Evolutionary conservation across 1,140 invertebrate species (phyloP), one percentile per base, ranked within the genome.

Genomic region (Aleiodes sp.): DNA sequence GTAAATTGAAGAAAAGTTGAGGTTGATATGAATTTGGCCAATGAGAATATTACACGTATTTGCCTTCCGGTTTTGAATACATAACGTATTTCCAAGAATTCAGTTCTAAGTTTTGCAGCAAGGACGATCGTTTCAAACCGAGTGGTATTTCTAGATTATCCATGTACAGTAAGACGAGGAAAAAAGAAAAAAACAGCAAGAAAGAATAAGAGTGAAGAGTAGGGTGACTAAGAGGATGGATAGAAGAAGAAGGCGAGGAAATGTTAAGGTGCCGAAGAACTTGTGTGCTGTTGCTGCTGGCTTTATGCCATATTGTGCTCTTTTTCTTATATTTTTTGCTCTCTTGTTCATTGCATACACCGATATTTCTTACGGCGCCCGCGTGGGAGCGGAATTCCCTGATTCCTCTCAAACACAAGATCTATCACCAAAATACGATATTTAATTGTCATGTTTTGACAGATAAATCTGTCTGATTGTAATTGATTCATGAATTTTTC

Each of bases 331-430:
- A n/a, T n/a, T n/a, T n/a, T n/a, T n/a, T n/a, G n/a, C n/a, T 19
- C 41, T 46, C 41, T 46, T 16, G 41, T 35, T n/a, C n/a, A 35
- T 4, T 6, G 31, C 41, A 46, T 46, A n/a, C 46, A 9, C 46
- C 19, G 16, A 9, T 24, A 52, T 52, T 52, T 46, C n/a, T 7
- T 46, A 8, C 16, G 12, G n/a, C 41, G 21, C 46, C 21, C 46
- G 46, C 46, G 46, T 52, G 46, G 46, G 46, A 52, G 46, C 46
- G 46, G 46, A 52, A 52, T 52, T 52, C 21, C 46, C 46, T 52
- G 9, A 8, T 41, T 41, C 26, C 26, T 46, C 12, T 2, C 4
- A 24, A 52, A 26, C 46, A 8, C 16, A 21, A 24, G 19, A 52
- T 52, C 46, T 7, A 52, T 21, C 46, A 12, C 46, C 16, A 52